Evolutionary conservation across 2,113 vertebrate genomes (phyloP), one percentile per base, ranked within the genome.

Genomic region (Albula goreensis): DNA sequence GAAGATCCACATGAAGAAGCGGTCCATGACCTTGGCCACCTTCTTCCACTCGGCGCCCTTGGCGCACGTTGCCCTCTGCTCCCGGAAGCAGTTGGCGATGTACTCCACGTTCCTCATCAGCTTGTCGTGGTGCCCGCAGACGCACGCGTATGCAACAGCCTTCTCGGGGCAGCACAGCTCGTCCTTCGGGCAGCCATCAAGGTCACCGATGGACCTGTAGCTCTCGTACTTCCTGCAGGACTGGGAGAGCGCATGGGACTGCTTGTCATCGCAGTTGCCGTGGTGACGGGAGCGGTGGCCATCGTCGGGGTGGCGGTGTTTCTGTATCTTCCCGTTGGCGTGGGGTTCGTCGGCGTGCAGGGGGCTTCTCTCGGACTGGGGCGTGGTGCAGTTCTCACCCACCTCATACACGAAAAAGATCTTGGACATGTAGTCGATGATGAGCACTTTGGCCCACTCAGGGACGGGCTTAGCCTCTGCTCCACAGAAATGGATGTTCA

Each of bases 1-100:
- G 91, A 99, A 99, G 89, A 99, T 94, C 98, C 98, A 99, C 98
- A 99, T 99, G 92, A 99, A 99, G 93, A 99, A 98, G 6, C 98
- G 94, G 88, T 99, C 98, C 96, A 99, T 99, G 91, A 99, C 98
- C 92, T 98, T 99, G 10, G 98, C 98, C 0, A 99, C 96, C 91
- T 98, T 99, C 90, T 99, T 99, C 98, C 98, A 99, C 19, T 99
- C 98, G 0, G 96, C 96, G 25, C 96, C 97, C 92, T 98, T 99
- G 86, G 96, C 96, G 0, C 93, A 90, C 31, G 97, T 98, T 87
- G 96, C 96, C 91, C 92, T 97, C 90, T 99, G 97, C 90, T 98
- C 97, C 81, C 96, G 91, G 88, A 98, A 96, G 86, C 97, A 99
- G 93, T 96, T 97, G 78, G 97, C 96, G 4, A 99, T 99, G 88